phyloP scores from a whole-genome alignment of 1,140 invertebrate genomes.

The Dendrolimus kikuchii region DNA sequence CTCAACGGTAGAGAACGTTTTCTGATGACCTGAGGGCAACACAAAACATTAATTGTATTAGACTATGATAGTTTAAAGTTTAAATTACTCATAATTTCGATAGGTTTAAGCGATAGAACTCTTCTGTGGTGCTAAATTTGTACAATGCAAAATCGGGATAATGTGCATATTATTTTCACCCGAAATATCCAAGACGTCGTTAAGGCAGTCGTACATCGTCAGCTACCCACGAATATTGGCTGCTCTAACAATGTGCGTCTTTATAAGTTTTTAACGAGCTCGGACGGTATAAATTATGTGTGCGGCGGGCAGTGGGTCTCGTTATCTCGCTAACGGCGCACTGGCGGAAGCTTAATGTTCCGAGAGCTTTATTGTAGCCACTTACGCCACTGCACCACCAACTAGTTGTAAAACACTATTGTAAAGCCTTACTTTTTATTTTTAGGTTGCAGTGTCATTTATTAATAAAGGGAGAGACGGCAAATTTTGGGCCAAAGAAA shows the following conservation, averaged over 20 bases:
- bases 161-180: conserved; percentile 33
- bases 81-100: too few relatives aligned
- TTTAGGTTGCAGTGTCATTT: too few relatives aligned
- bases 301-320: conserved; percentile 60
- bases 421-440: neutral
- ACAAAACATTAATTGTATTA: too few relatives aligned
- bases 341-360: conserved; percentile 67
- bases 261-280: conserved; percentile 72
- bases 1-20: too few relatives aligned
- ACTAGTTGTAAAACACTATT: conserved; percentile 6
- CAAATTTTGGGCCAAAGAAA: too few relatives aligned
- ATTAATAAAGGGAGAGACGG: too few relatives aligned
- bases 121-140: too few relatives aligned
- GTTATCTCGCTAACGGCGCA: conserved; percentile 66
- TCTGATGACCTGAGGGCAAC: too few relatives aligned
- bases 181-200: conserved; percentile 38
- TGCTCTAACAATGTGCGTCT: conserved; percentile 68
- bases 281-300: conserved; percentile 69
- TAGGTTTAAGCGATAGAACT: too few relatives aligned
- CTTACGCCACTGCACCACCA: conserved; percentile 47
- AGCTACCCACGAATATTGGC: conserved; percentile 63
- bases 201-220: conserved; percentile 52
- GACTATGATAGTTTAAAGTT: too few relatives aligned
- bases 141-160: conserved; percentile 13
- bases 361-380: conserved; percentile 69